phyloP scores from a whole-genome alignment of 2,888 invertebrate species.

The Thereva nobilitata region DNA sequence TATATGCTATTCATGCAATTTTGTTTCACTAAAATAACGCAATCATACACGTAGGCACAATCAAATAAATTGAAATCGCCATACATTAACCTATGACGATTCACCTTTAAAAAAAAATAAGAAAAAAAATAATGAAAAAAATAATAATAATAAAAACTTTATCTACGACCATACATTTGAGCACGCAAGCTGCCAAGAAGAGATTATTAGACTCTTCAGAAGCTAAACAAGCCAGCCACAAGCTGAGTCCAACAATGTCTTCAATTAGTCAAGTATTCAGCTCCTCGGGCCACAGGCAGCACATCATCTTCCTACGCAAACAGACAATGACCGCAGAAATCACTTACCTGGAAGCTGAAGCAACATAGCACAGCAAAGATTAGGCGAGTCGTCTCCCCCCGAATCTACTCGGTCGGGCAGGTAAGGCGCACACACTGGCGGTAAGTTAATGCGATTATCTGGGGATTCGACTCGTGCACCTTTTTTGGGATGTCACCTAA shows the following conservation, averaged over 20 bases:
- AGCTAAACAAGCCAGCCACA: conserved; percentile 16
- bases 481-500: conserved; percentile 26
- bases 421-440: not conserved
- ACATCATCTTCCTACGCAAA: conserved; percentile 17
- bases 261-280: conserved; percentile 29
- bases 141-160: too few relatives aligned
- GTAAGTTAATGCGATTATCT: conserved; percentile 29
- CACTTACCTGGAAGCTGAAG: conserved; percentile 8
- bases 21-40: too few relatives aligned
- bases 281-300: conserved; percentile 4
- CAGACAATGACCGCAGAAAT: conserved; percentile 33
- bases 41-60: too few relatives aligned
- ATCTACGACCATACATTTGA: too few relatives aligned
- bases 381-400: conserved; percentile 10
- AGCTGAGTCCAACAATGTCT: conserved; percentile 18
- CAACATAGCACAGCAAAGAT: not conserved
- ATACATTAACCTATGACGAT: too few relatives aligned
- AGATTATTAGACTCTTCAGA: conserved; percentile 1
- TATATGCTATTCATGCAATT: too few relatives aligned
- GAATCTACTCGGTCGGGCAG: conserved; percentile 22
- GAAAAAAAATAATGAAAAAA: too few relatives aligned
- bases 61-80: too few relatives aligned
- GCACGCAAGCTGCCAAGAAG: too few relatives aligned
- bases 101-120: too few relatives aligned
- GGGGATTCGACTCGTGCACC: conserved; percentile 17